Evolutionary conservation across 2,113 vertebrate genomes (phyloP).

Genomic region (Fukomys damarensis): DNA sequence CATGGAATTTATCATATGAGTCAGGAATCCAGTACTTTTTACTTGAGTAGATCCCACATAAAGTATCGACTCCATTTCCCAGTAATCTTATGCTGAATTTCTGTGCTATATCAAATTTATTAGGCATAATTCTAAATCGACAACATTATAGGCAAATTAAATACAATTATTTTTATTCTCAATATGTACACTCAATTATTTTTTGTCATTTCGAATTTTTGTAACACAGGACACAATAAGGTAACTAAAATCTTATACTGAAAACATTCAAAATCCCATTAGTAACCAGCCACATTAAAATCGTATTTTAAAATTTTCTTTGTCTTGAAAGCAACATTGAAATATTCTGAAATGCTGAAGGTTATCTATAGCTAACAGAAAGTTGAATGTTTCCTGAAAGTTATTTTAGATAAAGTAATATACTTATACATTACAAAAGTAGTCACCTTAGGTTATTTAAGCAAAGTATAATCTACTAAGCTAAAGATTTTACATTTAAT

Average conservation of each 20-base stretch:
- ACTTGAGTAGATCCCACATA: slow-evolving; percentile 84
- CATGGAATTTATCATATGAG: slow-evolving; percentile 74
- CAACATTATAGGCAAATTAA: background rate
- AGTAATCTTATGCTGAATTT: slow-evolving; percentile 58
- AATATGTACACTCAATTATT: background rate
- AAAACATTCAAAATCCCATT: background rate
- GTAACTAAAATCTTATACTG: background rate
- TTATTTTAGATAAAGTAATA: background rate
- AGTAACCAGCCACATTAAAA: background rate
- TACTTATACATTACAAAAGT: background rate
- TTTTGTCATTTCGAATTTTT: background rate
- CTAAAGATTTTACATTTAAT: background rate
- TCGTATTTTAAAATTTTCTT: background rate
- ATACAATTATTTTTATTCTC: background rate
- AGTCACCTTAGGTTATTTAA: background rate
- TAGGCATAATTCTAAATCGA: background rate
- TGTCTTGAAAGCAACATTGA: background rate
- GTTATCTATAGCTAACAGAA: background rate
- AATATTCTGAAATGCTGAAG: background rate
- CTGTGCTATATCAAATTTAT: background rate
- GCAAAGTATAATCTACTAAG: background rate
- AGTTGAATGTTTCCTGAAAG: background rate
- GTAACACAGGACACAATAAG: background rate
- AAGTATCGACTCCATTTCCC: slow-evolving; percentile 80
- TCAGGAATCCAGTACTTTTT: slow-evolving; percentile 58